Evolutionary conservation across 1,140 invertebrate genomes (phyloP).

Genomic region (Berghia stephanieae): DNA sequence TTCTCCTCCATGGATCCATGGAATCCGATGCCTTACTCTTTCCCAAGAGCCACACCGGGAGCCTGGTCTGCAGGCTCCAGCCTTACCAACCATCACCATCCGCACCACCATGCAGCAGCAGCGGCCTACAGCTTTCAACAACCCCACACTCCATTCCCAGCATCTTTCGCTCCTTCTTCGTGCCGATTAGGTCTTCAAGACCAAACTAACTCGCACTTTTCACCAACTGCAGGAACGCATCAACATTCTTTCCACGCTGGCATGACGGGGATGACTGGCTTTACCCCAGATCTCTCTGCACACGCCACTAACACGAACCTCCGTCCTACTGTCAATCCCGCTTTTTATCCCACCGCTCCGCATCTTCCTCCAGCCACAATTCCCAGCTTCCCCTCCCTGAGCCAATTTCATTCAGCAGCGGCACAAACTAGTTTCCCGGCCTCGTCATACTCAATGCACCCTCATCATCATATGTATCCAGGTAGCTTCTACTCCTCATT

Average conservation of each 20-base stretch:
- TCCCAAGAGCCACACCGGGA: constrained; percentile 24
- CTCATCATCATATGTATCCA: constrained; percentile 39
- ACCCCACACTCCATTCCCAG: not conserved
- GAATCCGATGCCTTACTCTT: constrained; percentile 34
- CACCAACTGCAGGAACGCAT: constrained; percentile 1
- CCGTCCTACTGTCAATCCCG: constrained; percentile 33
- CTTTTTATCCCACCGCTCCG: constrained; percentile 40
- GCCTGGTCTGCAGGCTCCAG: constrained; percentile 31
- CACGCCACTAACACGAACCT: not conserved
- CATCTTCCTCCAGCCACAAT: constrained; percentile 34
- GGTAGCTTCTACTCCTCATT: constrained; percentile 38
- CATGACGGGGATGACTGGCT: constrained; percentile 27
- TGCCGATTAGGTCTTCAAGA: constrained; percentile 36
- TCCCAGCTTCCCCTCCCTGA: constrained; percentile 36
- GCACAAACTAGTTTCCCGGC: constrained; percentile 24
- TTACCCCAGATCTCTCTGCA: constrained; percentile 23
- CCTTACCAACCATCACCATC: constrained; percentile 18
- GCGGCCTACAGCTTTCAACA: constrained; percentile 35
- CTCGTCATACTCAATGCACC: constrained; percentile 29
- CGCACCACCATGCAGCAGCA: constrained; percentile 20
- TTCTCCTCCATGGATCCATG: constrained; percentile 33
- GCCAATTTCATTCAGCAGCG: constrained; percentile 30
- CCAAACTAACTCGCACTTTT: constrained; percentile 1
- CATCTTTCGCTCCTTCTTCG: constrained; percentile 33
- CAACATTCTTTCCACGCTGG: constrained; percentile 31